A percentile compares a stretch with the other conserved stretches of the same genome.
Evolutionary conservation across 2,797 vertebrate genomes (phyloP).

Genomic region (Pangasius sanitwongsei): DNA sequence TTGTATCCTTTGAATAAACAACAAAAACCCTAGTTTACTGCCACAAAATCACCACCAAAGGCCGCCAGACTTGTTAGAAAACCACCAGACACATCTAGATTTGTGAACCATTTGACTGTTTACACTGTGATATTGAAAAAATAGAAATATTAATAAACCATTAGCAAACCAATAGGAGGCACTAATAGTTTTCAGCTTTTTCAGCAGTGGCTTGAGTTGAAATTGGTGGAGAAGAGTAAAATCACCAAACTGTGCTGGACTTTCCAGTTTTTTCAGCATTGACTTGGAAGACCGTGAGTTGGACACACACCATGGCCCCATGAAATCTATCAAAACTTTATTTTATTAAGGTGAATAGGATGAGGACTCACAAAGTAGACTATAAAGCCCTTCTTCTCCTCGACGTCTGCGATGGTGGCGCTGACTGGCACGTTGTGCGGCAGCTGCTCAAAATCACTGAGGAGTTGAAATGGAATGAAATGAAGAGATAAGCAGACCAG

Average conservation of each 20-base stretch:
- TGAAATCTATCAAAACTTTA: not conserved
- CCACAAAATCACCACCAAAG: not conserved
- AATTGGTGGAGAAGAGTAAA: not conserved
- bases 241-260: not conserved
- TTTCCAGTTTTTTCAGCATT: not conserved
- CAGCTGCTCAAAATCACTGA: conserved; percentile 94
- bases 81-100: not conserved
- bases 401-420: conserved; percentile 88
- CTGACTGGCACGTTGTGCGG: conserved; percentile 87
- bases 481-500: not conserved
- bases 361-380: conserved; percentile 86
- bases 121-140: not conserved
- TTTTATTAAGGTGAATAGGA: not conserved
- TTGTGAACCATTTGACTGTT: not conserved
- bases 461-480: not conserved
- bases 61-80: not conserved
- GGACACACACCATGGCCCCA: too few species aligned
- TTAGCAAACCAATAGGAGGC: not conserved
- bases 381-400: conserved; percentile 91
- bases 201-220: not conserved
- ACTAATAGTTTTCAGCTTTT: not conserved
- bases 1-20: not conserved
- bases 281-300: not conserved
- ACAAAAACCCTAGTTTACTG: not conserved
- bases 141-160: not conserved